A percentile compares a stretch with the other conserved stretches of the same genome.
These are phyloP conservation scores for Auanema sp. DNA, from an alignment of 2,888 invertebrate species.

Conservation along the genomic window DNA sequence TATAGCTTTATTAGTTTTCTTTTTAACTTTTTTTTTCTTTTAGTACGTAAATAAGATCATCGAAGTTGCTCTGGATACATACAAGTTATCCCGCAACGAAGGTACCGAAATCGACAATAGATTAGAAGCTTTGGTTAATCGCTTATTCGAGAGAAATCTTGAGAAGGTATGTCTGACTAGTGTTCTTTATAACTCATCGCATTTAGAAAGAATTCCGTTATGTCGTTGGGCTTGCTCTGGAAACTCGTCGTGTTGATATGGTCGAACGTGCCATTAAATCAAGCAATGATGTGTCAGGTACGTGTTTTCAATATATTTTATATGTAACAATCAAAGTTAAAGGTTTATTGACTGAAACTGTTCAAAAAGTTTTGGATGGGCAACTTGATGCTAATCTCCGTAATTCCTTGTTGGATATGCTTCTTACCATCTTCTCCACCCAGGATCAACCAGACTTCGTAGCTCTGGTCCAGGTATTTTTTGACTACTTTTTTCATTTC, in stretches of 20 bases:
- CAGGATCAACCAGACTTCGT: conserved; percentile 92
- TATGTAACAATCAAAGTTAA: conserved; percentile 67
- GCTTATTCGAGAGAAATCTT: conserved; percentile 94
- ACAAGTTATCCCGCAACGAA: conserved; percentile 39
- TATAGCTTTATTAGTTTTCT: conserved; percentile 4
- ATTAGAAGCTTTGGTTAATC: conserved; percentile 88
- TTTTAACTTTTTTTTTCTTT: conserved; percentile 13
- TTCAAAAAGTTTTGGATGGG: conserved; percentile 92
- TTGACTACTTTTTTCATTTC: neutral
- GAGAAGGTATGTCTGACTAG: conserved; percentile 67
- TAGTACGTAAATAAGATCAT: conserved; percentile 59
- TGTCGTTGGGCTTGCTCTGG: conserved; percentile 91
- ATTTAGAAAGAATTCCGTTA: conserved; percentile 42
- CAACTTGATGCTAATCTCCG: conserved; percentile 92
- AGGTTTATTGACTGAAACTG: conserved; percentile 89
- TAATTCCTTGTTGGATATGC: conserved; percentile 82
- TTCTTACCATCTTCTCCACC: conserved; percentile 82
- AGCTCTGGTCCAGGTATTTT: conserved; percentile 78
- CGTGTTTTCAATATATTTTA: neutral
- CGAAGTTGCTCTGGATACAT: conserved; percentile 55
- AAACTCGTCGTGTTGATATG: conserved; percentile 94
- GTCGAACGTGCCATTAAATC: conserved; percentile 81
- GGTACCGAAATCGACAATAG: conserved; percentile 64
- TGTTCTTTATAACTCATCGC: neutral
- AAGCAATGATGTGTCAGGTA: conserved; percentile 17